Base-by-base conservation (phyloP, 2,797 vertebrate genomes). In the Chelon auratus region DNA sequence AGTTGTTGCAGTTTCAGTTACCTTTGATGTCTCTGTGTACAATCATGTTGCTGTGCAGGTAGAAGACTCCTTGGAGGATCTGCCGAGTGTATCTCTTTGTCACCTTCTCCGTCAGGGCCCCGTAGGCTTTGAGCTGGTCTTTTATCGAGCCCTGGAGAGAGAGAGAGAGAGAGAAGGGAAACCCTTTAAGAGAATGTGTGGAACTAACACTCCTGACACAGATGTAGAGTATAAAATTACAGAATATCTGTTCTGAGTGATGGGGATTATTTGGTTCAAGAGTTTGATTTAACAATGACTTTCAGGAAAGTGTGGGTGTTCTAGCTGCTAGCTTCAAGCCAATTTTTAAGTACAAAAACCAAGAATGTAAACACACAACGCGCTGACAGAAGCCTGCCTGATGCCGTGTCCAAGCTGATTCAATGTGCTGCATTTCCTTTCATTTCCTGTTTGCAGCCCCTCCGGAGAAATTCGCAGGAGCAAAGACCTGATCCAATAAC, bases 21-120 rank as follows among this genome's bases (percentile, higher is more conserved):
- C 97, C 97, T 95, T 97, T 97, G 81, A 97, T 97, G 91, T 97
- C 97, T 77, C 97, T 86, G 93, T 97, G 97, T 78, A 97, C 97
- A 88, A 97, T 97, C 96, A 97, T 97, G 91, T 97, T 97, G 94
- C 95, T 95, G 91, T 97, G 97, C 55, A 97, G 92, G 92, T 97
- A 97, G 84, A 95, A 95, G 50, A 97, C 96, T 33, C 97, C 97
- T 85, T 97, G 96, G 75, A 97, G 95, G 87, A 97, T 97, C 89
- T 97, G 97, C 68, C 96, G 86, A 69, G 95, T 97, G 92, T 97
- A 97, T 77, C 95, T 94, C 76, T 95, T 92, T 0, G 96, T 97
- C 85, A 97, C 97, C 2, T 97, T 97, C 91, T 97, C 96, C 0
- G 97, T 97, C 82, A 97, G 93, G 15, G 97, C 96, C 14, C 97